Evolutionary conservation across 2,888 invertebrate species (phyloP), one percentile per base, ranked within the genome.

Genomic region (Diadegma fenestrale): DNA sequence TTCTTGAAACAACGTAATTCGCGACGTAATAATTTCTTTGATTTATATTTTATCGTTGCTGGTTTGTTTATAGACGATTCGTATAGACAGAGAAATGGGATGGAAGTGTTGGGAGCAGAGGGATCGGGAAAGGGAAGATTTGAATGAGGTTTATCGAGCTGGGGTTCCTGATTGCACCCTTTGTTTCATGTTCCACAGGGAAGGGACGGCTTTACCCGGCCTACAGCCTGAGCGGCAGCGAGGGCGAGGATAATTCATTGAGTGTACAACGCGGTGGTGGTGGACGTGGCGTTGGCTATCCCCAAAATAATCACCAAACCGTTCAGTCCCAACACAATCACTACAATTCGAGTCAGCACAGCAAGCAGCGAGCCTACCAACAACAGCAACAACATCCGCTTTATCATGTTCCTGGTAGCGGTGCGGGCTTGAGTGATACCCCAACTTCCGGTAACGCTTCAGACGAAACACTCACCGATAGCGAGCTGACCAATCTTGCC

Each of bases 151-250:
- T 84, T 86, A 87, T 88, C 85, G 86, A 84, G 82, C 80, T 77
- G 85, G 81, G 77, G 61, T 80, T 84, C 84, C 84, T 88, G 85
- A 87, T 84, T 84, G 85, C 84, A 77, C 79, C 82, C 83, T 86
- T 87, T 84, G 85, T 87, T 88, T 88, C 79, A 75, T 61, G 80
- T 82, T 77, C 82, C 85, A 19, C 95, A 96, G 95, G 95, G 95
- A 97, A 97, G 96, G 95, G 95, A 95, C 97, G 97, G 94, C 96
- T 97, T 94, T 97, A 97, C 95, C 97, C 97, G 94, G 95, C 95
- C 93, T 97, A 97, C 95, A 96, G 96, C 95, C 96, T 96, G 94
- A 96, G 96, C 95, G 96, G 96, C 94, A 95, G 96, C 89, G 97
- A 97, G 95, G 96, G 97, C 93, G 97, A 97, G 94, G 96, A 95